These are phyloP conservation scores for Drosophila ezoana DNA, from an alignment of 2,888 invertebrate genomes.

Conservation along the genomic window DNA sequence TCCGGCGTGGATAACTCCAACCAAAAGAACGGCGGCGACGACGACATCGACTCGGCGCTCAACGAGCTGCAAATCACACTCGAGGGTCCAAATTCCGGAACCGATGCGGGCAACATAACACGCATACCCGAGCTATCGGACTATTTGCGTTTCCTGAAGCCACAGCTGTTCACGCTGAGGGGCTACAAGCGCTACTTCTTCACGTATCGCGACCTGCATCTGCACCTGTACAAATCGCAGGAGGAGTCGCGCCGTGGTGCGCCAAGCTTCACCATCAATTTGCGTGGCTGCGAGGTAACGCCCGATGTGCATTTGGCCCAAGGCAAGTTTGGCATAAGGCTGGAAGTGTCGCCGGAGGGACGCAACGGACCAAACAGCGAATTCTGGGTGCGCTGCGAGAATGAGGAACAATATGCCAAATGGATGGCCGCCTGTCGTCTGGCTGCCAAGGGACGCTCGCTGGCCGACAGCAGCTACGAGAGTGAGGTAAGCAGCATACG, in stretches of 20 bases:
- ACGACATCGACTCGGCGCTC: slow-evolving; percentile 97
- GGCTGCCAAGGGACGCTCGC: slow-evolving; percentile 97
- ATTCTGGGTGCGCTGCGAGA: slow-evolving; percentile 97
- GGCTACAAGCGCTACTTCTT: slow-evolving; percentile 98
- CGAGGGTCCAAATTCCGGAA: slow-evolving; percentile 90
- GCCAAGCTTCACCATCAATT: slow-evolving; percentile 90
- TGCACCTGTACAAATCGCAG: slow-evolving; percentile 93
- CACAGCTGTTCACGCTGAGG: slow-evolving; percentile 97
- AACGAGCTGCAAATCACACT: slow-evolving; percentile 96
- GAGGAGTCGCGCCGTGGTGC: slow-evolving; percentile 90
- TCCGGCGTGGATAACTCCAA: slow-evolving; percentile 69
- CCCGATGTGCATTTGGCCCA: slow-evolving; percentile 98
- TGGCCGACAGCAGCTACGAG: slow-evolving; percentile 98
- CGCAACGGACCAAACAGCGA: slow-evolving; percentile 99
- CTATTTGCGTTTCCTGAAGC: slow-evolving; percentile 96
- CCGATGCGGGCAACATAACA: slow-evolving; percentile 92
- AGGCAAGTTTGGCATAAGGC: slow-evolving; percentile 96
- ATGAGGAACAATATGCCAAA: slow-evolving; percentile 97
- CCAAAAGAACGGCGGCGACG: slow-evolving; percentile 89
- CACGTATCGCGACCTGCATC: slow-evolving; percentile 96
- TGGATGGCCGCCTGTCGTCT: slow-evolving; percentile 99
- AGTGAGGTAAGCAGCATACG: slow-evolving; percentile 95
- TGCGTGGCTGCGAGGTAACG: slow-evolving; percentile 98
- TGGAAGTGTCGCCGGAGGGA: slow-evolving; percentile 96
- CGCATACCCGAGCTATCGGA: slow-evolving; percentile 97